Percentiles rank a stretch among this genome's conserved stretches.
These are phyloP conservation scores for Unio delphinus DNA, from an alignment of 2,888 invertebrate species.

Conservation along the genomic window DNA sequence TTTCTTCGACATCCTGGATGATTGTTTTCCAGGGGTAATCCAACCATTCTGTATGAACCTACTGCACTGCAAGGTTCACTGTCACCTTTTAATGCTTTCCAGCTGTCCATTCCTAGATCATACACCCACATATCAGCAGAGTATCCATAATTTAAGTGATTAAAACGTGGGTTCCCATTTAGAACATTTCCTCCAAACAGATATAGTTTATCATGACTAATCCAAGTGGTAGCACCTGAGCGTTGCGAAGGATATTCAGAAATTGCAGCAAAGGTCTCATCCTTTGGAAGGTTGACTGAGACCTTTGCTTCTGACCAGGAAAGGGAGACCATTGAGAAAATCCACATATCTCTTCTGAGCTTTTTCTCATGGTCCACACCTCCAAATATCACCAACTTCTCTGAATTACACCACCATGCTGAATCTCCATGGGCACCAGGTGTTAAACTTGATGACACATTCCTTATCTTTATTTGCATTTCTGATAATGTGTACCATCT, in stretches of 20 bases:
- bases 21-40: slow-evolving; percentile 10
- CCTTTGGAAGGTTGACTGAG: slow-evolving; percentile 26
- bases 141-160: slow-evolving; percentile 42
- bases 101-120: slow-evolving; percentile 30
- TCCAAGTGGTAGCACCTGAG: slow-evolving; percentile 52
- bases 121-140: slow-evolving; percentile 54
- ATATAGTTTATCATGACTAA: slow-evolving; percentile 28
- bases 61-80: slow-evolving; percentile 19
- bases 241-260: slow-evolving; percentile 38
- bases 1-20: slow-evolving; percentile 49
- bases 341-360: slow-evolving; percentile 56
- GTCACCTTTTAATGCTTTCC: slow-evolving; percentile 38
- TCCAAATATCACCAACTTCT: slow-evolving; percentile 50
- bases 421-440: slow-evolving; percentile 47
- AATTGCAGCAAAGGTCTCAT: slow-evolving; percentile 21
- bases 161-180: slow-evolving; percentile 28
- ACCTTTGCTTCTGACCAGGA: slow-evolving; percentile 40
- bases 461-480: slow-evolving; percentile 19
- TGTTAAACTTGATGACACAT: slow-evolving; percentile 2
- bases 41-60: slow-evolving; percentile 29
- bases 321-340: slow-evolving; percentile 38
- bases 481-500: slow-evolving; percentile 29
- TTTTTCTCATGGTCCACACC: slow-evolving; percentile 39
- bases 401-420: slow-evolving; percentile 51
- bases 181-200: slow-evolving; percentile 59